Percentiles rank a stretch among this genome's conserved stretches.
Evolutionary conservation across 2,113 vertebrate species (phyloP).

Genomic region (Leucopsar rothschildi): DNA sequence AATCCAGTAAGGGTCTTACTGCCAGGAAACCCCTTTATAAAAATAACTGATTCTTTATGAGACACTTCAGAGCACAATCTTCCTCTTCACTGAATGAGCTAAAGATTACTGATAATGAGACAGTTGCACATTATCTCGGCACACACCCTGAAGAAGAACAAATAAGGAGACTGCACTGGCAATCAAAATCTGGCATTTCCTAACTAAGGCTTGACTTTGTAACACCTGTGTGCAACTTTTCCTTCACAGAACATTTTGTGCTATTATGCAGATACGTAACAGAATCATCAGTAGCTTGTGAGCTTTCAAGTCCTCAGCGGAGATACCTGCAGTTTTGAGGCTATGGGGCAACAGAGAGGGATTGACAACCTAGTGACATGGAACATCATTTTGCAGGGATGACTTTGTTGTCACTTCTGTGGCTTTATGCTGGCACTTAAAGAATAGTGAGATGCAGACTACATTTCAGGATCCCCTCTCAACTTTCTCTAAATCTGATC

Average conservation of each 20-base stretch:
- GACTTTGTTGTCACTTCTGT: not conserved
- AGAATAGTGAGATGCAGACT: not conserved
- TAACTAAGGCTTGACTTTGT: not conserved
- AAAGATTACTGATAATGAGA: conserved; percentile 29
- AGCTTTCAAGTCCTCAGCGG: not conserved
- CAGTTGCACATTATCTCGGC: not conserved
- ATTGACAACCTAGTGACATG: not conserved
- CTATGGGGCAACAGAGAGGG: not conserved
- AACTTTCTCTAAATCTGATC: not conserved
- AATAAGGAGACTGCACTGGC: not conserved
- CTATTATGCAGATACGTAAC: not conserved
- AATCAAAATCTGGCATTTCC: not conserved
- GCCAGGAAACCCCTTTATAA: conserved; percentile 11
- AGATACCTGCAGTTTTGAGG: not conserved
- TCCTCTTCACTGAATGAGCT: conserved; percentile 12
- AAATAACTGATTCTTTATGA: not conserved
- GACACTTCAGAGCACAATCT: not conserved
- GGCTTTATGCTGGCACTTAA: not conserved
- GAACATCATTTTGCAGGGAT: not conserved
- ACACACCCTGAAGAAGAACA: not conserved
- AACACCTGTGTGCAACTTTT: not conserved
- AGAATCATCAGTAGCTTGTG: not conserved
- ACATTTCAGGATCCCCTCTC: not conserved
- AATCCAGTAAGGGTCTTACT: not conserved
- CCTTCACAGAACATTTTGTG: not conserved